phyloP scores from a whole-genome alignment of 1,140 invertebrate genomes.

The Cryptotermes secundus region DNA sequence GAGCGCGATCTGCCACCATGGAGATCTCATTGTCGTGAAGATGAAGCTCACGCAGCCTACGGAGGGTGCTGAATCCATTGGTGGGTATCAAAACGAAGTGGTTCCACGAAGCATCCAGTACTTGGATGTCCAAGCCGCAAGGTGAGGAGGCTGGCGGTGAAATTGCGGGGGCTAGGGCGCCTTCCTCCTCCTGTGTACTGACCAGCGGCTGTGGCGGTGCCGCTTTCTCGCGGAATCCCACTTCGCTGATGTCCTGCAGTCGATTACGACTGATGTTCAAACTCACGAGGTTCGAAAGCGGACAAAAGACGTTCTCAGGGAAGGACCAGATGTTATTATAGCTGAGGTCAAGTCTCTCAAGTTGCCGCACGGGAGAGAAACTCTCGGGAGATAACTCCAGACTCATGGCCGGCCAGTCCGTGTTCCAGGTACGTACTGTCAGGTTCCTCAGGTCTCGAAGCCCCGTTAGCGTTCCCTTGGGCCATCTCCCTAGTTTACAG shows the following conservation, averaged over 20 bases:
- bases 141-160: constrained; percentile 45
- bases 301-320: constrained; percentile 81
- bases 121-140: constrained; percentile 77
- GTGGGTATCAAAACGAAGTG: constrained; percentile 78
- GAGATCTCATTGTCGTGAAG: constrained; percentile 83
- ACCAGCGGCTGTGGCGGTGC: constrained; percentile 48
- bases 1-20: constrained; percentile 77
- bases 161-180: constrained; percentile 32
- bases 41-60: constrained; percentile 72
- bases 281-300: constrained; percentile 70
- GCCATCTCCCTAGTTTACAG: constrained; percentile 81
- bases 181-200: constrained; percentile 41
- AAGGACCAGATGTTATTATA: constrained; percentile 87
- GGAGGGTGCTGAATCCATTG: constrained; percentile 74
- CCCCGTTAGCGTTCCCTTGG: constrained; percentile 69
- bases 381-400: constrained; percentile 74
- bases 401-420: constrained; percentile 72
- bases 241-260: constrained; percentile 77
- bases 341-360: constrained; percentile 82
- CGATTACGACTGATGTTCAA: constrained; percentile 83
- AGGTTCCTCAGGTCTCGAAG: constrained; percentile 75
- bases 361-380: constrained; percentile 66
- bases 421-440: constrained; percentile 76
- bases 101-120: constrained; percentile 81
- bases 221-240: constrained; percentile 66